A percentile compares a stretch with the other conserved stretches of the same genome.
phyloP scores from a whole-genome alignment of 2,113 vertebrate species.

The Zonotrichia leucophrys region DNA sequence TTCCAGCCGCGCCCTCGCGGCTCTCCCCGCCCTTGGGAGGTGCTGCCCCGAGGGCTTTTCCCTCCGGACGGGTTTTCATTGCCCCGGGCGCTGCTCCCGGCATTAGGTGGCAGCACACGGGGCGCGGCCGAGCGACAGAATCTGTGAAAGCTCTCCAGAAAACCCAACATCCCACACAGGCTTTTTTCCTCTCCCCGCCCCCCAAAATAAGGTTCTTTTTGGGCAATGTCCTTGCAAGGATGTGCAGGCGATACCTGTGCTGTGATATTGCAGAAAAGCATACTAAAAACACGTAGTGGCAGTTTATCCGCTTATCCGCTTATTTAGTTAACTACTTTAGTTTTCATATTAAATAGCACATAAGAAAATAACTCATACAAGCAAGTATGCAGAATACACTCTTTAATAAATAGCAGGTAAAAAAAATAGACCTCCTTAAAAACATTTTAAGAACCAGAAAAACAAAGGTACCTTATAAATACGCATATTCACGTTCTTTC shows the following conservation, averaged over 20 bases:
- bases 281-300: fast-evolving
- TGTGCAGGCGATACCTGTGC: neutral
- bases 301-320: neutral
- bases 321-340: neutral
- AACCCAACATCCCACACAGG: no score
- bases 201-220: neutral
- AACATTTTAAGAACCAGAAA: neutral
- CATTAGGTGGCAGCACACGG: neutral
- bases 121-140: fast-evolving
- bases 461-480: neutral
- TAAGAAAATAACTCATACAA: neutral
- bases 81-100: neutral
- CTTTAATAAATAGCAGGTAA: conserved; percentile 41
- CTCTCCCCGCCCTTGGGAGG: neutral
- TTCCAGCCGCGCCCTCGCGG: neutral
- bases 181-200: neutral
- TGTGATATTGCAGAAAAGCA: neutral
- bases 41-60: neutral
- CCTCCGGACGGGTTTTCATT: neutral
- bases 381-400: neutral
- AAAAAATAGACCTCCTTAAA: conserved; percentile 20
- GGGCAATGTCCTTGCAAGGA: neutral
- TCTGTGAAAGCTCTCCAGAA: neutral
- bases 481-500: neutral
- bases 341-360: neutral